phyloP scores from a whole-genome alignment of 2,113 vertebrate genomes.

The Formicarius rufipectus region DNA sequence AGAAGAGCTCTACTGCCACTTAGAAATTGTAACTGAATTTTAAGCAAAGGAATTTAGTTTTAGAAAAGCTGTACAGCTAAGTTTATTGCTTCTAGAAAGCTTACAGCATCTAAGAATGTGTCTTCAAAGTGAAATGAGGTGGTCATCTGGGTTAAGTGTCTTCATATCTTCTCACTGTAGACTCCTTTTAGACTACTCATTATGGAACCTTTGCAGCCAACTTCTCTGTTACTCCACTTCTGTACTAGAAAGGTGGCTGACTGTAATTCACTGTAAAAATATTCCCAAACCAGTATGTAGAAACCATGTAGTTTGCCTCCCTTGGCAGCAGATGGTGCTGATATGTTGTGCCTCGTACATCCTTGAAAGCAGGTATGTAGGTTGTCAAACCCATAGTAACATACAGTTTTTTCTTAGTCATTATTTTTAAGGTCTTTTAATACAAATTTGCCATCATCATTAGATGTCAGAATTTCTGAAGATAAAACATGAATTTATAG shows the following conservation, averaged over 20 bases:
- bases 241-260: rapidly evolving
- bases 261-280: neutral
- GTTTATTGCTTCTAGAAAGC: neutral
- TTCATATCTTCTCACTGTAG: neutral
- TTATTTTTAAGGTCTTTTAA: neutral
- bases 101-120: neutral
- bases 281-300: rapidly evolving
- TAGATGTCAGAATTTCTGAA: neutral
- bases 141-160: neutral
- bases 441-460: neutral
- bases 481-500: neutral
- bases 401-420: neutral
- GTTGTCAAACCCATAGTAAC: neutral
- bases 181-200: neutral
- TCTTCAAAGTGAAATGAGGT: neutral
- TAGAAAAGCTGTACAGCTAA: neutral
- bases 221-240: neutral
- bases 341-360: neutral
- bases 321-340: slow-evolving; percentile 50
- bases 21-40: neutral
- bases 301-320: neutral
- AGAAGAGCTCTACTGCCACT: neutral
- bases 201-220: neutral
- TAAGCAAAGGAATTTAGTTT: neutral
- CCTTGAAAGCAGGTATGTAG: neutral